Base-by-base conservation (phyloP, 2,888 invertebrate species). In the Campoplex nolae region DNA sequence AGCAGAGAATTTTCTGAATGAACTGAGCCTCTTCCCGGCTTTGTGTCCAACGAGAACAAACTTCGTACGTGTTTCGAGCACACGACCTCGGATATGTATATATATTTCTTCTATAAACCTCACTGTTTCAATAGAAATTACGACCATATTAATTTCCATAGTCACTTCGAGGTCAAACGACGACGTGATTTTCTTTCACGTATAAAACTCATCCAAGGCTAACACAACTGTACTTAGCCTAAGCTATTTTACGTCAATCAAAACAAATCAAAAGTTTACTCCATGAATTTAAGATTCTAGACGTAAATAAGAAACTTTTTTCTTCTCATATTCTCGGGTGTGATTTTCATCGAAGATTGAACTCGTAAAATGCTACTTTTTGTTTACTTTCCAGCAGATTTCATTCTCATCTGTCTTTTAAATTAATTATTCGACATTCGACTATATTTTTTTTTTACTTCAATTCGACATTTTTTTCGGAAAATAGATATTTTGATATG, bases 1-100 rank as follows among this genome's bases (percentile, higher is more conserved):
- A 73, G 54, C 48, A 76, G 32, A 28, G 76, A 23, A 80, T 54
- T 76, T 78, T 45, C 78, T 76, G 86, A 86, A 86, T 83, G 76
- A 83, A 83, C 51, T 18, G 68, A 38, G n/a, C 23, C 77, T 48
- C 35, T 45, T 70, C 71, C 42, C 28, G 16, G 56, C 54, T 70
- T 76, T 51, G 48, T 73, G 28, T 51, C 23, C 51, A 65, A 38
- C 38, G 51, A 73, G 65, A 45, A 58, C n/a, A 23, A 4, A 6
- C 16, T 58, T 13, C 28, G 35, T 67, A 67, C 67, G 62, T 23
- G 54, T 54, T 9, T 32, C n/a, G 48, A 75, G 32, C 28, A 68
- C 32, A 75, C 35, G 28, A 54, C 45, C 23, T 45, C 32, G 65
- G 65, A 67, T 65, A 42, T 42, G 42, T 75, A 82, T 23, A 82